phyloP scores from a whole-genome alignment of 1,140 invertebrate species.

The Ceratosolen solmsi region DNA sequence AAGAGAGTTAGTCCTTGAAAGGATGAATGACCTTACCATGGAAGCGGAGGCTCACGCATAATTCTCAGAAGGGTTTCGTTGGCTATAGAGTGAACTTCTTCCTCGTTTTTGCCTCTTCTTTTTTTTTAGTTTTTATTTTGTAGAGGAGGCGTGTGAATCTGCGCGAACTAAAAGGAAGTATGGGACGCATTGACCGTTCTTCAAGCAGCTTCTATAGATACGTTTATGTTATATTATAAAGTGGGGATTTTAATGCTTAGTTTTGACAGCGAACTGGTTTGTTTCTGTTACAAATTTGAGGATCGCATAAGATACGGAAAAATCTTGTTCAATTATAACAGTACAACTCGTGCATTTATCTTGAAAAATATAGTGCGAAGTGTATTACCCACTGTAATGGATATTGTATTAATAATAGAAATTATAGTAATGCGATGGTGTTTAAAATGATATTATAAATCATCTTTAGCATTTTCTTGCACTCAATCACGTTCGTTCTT shows the following conservation, averaged over 20 bases:
- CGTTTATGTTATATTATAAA: not conserved
- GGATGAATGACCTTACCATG: constrained; percentile 45
- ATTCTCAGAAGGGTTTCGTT: constrained; percentile 43
- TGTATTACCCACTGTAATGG: not conserved
- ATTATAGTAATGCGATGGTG: not conserved
- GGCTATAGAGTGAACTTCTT: not conserved
- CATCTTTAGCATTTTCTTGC: not conserved
- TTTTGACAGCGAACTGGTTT: not conserved
- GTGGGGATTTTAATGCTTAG: not conserved
- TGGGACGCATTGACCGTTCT: not conserved
- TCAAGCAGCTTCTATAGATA: not conserved
- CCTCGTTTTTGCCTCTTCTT: constrained; percentile 26
- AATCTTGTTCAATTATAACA: too few relatives aligned
- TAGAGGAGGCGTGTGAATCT: constrained; percentile 31
- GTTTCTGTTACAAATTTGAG: not conserved
- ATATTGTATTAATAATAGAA: not conserved
- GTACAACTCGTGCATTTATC: too few relatives aligned
- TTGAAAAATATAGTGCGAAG: not conserved
- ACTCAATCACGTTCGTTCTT: not conserved
- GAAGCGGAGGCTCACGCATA: not conserved
- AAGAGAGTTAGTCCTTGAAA: constrained; percentile 44
- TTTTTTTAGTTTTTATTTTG: too few relatives aligned
- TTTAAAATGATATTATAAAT: not conserved
- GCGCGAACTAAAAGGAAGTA: not conserved
- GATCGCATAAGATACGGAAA: not conserved